Evolutionary conservation across 2,797 vertebrate genomes (phyloP).

Genomic region (Ptychobarbus kaznakovi): DNA sequence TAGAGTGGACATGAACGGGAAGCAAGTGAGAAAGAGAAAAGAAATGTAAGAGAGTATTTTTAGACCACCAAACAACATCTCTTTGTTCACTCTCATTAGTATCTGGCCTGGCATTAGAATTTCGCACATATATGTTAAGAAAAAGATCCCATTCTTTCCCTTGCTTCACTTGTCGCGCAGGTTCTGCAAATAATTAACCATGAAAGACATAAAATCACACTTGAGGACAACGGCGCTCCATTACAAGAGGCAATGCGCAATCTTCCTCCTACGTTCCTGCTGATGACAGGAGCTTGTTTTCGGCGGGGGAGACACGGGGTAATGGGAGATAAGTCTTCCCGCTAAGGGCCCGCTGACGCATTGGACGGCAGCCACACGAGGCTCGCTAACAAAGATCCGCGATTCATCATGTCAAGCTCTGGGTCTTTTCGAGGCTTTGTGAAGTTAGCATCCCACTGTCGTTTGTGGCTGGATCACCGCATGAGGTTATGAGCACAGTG

Average conservation of each 20-base stretch:
- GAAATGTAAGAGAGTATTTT: conserved; percentile 25
- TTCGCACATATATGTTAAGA: not conserved
- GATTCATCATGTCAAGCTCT: conserved; percentile 14
- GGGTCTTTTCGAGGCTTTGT: conserved; percentile 25
- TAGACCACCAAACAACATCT: conserved; percentile 31
- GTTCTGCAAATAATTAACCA: not conserved
- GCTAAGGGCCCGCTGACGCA: conserved; percentile 34
- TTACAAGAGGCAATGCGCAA: conserved; percentile 14
- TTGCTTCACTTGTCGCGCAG: not conserved
- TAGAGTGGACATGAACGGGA: conserved; percentile 13
- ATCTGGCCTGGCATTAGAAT: conserved; percentile 21
- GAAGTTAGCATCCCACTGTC: conserved; percentile 6
- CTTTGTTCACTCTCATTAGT: conserved; percentile 32
- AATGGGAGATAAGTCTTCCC: conserved; percentile 48
- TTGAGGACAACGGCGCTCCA: not conserved
- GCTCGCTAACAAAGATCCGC: conserved; percentile 11
- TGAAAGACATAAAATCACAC: conserved; percentile 4
- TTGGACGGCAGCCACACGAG: conserved; percentile 32
- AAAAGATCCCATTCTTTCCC: not conserved
- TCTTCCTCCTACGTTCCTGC: conserved; percentile 37
- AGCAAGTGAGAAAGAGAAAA: not conserved
- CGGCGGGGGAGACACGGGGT: conserved; percentile 43
- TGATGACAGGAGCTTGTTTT: conserved; percentile 39
- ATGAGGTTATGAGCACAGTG: not conserved
- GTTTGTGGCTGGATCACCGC: not conserved